phyloP scores from a whole-genome alignment of 1,140 invertebrate species.

The Procambarus clarkii region DNA sequence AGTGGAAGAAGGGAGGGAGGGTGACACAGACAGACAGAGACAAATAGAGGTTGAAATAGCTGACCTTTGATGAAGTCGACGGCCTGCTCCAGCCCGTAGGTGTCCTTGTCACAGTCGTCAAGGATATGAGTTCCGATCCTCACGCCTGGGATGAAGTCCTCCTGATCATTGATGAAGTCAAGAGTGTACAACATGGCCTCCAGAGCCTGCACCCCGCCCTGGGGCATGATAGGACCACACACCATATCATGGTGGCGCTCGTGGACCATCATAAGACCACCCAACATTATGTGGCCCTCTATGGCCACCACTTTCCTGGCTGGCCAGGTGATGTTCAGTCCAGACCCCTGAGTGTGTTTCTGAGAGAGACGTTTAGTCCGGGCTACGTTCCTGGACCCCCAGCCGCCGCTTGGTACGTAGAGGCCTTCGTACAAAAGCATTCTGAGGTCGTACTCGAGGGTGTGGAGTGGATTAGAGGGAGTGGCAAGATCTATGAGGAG shows the following conservation, averaged over 20 bases:
- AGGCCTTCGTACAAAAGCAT: background rate
- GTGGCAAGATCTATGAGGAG: background rate
- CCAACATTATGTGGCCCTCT: slow-evolving; percentile 89
- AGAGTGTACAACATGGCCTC: slow-evolving; percentile 95
- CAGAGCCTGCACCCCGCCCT: slow-evolving; percentile 90
- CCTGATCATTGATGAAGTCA: slow-evolving; percentile 85
- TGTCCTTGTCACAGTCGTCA: slow-evolving; percentile 97
- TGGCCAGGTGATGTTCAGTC: slow-evolving; percentile 81
- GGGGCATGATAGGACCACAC: slow-evolving; percentile 95
- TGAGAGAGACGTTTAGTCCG: slow-evolving; percentile 2
- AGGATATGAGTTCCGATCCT: slow-evolving; percentile 91
- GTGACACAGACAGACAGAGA: too few species aligned
- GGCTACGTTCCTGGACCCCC: background rate
- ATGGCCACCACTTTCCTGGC: slow-evolving; percentile 90
- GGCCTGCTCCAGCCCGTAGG: slow-evolving; percentile 96
- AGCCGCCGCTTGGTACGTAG: background rate
- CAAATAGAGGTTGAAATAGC: slow-evolving; percentile 72
- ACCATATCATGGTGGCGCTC: slow-evolving; percentile 87
- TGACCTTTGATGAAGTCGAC: slow-evolving; percentile 98
- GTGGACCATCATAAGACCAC: slow-evolving; percentile 97
- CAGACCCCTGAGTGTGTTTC: background rate
- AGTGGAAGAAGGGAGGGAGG: background rate
- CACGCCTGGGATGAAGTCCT: slow-evolving; percentile 83
- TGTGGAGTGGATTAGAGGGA: background rate
- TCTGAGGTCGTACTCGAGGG: slow-evolving; percentile 10